Evolutionary conservation across 2,113 vertebrate genomes (phyloP).

Genomic region (Trogon surrucura): DNA sequence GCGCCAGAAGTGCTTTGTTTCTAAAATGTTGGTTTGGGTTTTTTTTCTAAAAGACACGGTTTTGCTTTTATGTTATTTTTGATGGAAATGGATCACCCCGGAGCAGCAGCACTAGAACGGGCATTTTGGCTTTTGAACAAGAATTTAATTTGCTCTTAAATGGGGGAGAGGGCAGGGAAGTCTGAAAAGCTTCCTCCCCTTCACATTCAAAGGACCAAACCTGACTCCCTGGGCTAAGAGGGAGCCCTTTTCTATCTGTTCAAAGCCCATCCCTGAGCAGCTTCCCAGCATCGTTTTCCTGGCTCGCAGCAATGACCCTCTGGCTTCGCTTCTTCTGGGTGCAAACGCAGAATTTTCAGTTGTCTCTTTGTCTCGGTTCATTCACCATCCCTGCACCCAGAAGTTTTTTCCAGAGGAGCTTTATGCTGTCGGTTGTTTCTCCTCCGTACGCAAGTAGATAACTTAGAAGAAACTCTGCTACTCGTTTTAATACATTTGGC

Average conservation of each 20-base stretch:
- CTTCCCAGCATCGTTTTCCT: not conserved
- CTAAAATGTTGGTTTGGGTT: not conserved
- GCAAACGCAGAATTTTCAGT: not conserved
- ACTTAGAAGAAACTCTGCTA: slow-evolving; percentile 23
- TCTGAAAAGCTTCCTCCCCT: not conserved
- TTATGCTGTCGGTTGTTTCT: not conserved
- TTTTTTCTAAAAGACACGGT: not conserved
- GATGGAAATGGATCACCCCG: not conserved
- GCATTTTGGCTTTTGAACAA: not conserved
- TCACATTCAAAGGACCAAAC: not conserved
- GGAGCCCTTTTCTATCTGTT: not conserved
- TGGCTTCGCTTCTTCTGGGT: not conserved
- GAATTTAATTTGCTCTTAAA: not conserved
- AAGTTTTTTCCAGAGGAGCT: not conserved
- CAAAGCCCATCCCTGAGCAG: not conserved
- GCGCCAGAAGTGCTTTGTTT: slow-evolving; percentile 41
- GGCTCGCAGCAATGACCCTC: not conserved
- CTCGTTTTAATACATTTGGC: slow-evolving; percentile 3
- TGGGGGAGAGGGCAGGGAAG: not conserved
- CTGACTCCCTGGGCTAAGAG: not conserved
- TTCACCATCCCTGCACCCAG: not conserved
- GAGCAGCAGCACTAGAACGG: not conserved
- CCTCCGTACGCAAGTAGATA: not conserved
- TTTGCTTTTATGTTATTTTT: not conserved
- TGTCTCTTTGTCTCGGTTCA: not conserved